A percentile compares a stretch with the other conserved stretches of the same genome.
phyloP scores from a whole-genome alignment of 2,113 vertebrate genomes.

The Microcebus griseorufus region DNA sequence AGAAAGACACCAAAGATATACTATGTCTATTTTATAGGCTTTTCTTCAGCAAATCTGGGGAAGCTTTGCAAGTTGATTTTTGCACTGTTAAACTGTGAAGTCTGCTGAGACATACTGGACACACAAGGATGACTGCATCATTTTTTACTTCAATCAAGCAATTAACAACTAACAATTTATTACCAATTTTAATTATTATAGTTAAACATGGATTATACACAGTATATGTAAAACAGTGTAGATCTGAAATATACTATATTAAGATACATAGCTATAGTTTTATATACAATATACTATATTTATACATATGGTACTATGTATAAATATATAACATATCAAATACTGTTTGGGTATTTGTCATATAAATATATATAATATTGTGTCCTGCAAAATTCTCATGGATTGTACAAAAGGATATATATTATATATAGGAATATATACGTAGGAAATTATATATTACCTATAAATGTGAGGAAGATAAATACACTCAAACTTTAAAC shows the following conservation, averaged over 20 bases:
- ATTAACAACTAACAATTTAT: background rate
- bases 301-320: background rate
- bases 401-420: background rate
- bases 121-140: background rate
- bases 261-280: background rate
- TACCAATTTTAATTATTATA: background rate
- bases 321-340: background rate
- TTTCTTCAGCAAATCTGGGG: background rate
- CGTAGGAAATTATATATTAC: background rate
- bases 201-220: background rate
- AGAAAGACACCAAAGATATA: no score
- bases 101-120: background rate
- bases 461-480: background rate
- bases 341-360: background rate
- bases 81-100: background rate
- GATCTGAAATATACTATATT: background rate
- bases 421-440: no score
- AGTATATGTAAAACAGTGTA: background rate
- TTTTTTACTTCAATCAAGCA: background rate
- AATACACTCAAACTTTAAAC: background rate
- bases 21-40: no score
- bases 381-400: background rate
- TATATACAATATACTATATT: background rate
- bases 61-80: background rate
- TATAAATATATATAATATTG: background rate